Conservation (phyloP, 2,797 vertebrate species). For the Epinephelus malabaricus region DNA sequence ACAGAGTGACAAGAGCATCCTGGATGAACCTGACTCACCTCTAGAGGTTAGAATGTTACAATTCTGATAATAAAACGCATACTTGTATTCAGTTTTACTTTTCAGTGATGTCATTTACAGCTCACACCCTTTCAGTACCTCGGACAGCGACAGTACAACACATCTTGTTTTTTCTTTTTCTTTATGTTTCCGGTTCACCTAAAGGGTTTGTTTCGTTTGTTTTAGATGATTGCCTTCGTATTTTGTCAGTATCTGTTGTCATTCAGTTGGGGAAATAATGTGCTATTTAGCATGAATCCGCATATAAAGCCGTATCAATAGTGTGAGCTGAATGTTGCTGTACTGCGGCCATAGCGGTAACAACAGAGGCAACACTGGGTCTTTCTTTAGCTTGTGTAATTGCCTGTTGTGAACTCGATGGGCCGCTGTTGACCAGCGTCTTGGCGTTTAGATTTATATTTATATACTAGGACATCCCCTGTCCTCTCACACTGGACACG, state of each 20-base stretch:
- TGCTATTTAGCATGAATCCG: not conserved
- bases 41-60: slow-evolving; percentile 57
- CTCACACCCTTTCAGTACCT: not conserved
- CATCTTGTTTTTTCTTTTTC: accelerated
- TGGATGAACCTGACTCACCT: slow-evolving; percentile 70
- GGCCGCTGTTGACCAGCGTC: slow-evolving; percentile 79
- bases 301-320: accelerated
- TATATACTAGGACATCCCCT: slow-evolving; percentile 32
- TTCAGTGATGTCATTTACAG: not conserved
- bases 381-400: not conserved
- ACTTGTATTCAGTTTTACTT: not conserved
- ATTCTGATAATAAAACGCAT: not conserved
- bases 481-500: not conserved
- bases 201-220: accelerated
- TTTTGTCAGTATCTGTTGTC: accelerated
- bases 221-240: not conserved
- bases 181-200: not conserved
- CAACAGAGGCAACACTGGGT: no score
- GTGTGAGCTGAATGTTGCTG: no score
- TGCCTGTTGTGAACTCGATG: slow-evolving; percentile 70
- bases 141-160: slow-evolving; percentile 17
- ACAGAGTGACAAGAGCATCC: no score
- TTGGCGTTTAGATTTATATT: not conserved
- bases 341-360: accelerated
- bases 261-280: accelerated